Percentiles rank a stretch among this genome's conserved stretches.
Evolutionary conservation across 2,888 invertebrate species (phyloP).

Genomic region (Nemapogon koenigi): DNA sequence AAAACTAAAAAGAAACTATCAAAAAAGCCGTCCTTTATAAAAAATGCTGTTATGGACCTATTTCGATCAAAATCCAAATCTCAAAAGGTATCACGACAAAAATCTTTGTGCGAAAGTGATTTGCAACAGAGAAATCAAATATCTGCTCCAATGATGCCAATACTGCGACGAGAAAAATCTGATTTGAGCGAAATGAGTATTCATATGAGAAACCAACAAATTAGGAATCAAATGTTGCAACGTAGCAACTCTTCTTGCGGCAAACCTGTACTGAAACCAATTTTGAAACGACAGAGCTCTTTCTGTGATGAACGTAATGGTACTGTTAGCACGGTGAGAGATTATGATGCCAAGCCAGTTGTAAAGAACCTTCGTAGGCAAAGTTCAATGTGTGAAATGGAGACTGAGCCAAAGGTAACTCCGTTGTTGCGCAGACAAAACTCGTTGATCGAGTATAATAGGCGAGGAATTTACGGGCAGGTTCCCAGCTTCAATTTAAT

Average conservation of each 20-base stretch:
- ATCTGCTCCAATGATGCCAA: constrained; percentile 30
- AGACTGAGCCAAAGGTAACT: constrained; percentile 63
- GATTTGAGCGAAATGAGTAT: constrained; percentile 48
- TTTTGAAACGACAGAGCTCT: constrained; percentile 56
- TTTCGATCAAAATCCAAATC: constrained; percentile 62
- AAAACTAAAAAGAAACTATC: constrained; percentile 66
- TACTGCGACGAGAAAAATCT: constrained; percentile 54
- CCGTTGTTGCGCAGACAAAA: constrained; percentile 59
- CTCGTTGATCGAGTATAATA: constrained; percentile 58
- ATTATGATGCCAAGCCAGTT: constrained; percentile 51
- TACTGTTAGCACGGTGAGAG: constrained; percentile 50
- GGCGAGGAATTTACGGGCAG: constrained; percentile 53
- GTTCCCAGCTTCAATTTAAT: constrained; percentile 57
- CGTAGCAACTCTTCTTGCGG: constrained; percentile 59
- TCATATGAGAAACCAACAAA: constrained; percentile 49
- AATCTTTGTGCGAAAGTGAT: constrained; percentile 57
- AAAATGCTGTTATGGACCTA: constrained; percentile 59
- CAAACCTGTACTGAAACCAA: constrained; percentile 51
- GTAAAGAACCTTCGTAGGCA: constrained; percentile 45
- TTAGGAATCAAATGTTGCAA: constrained; percentile 54
- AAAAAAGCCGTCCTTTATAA: constrained; percentile 62
- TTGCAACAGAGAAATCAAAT: constrained; percentile 42
- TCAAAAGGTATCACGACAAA: constrained; percentile 56
- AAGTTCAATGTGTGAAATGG: constrained; percentile 60
- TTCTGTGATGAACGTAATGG: constrained; percentile 57